Percentiles rank a stretch among this genome's conserved stretches.
Conservation (phyloP, 2,797 vertebrate genomes). For the Pangasius djambal region DNA sequence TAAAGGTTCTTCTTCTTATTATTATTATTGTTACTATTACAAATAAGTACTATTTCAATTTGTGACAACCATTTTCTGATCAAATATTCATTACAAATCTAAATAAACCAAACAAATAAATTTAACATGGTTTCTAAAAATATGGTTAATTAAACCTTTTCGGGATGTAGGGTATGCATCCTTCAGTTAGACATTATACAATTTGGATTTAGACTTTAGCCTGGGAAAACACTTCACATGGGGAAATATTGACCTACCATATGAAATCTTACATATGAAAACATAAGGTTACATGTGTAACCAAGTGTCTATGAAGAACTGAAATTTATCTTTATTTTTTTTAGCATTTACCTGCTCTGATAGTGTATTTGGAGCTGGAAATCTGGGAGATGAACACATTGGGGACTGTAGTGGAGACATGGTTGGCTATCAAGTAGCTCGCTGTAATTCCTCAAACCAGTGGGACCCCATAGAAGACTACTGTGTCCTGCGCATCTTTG, state of each 20-base stretch:
- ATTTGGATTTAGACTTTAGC: background rate
- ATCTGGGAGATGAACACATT: rapidly evolving
- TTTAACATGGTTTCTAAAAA: background rate
- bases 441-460: background rate
- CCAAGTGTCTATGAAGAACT: too few relatives aligned
- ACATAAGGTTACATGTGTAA: background rate
- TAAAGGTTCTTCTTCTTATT: background rate
- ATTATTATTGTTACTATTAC: background rate
- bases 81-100: background rate
- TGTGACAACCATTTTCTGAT: background rate
- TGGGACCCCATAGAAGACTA: background rate
- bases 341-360: background rate
- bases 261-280: background rate
- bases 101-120: background rate
- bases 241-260: background rate
- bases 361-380: conserved; percentile 22
- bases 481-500: conserved; percentile 23
- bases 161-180: background rate
- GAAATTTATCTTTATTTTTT: background rate
- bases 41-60: background rate
- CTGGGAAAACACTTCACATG: background rate
- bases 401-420: background rate
- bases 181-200: background rate
- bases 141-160: background rate
- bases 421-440: conserved; percentile 13